Evolutionary conservation across 2,797 vertebrate species (phyloP).

Genomic region (Cynodonichthys magdalenae): DNA sequence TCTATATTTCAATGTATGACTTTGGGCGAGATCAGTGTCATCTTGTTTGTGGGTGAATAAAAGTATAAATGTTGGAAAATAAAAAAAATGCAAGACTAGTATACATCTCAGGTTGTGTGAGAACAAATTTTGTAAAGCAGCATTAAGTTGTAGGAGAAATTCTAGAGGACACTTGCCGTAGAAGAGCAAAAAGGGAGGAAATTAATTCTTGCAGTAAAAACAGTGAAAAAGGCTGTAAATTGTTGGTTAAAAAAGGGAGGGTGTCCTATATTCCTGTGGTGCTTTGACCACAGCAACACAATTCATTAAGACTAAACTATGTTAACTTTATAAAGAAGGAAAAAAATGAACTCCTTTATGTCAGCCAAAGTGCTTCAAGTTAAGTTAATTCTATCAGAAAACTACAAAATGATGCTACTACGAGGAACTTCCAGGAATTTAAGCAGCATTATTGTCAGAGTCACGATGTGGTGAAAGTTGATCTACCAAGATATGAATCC

Average conservation of each 20-base stretch:
- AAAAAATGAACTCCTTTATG: background rate
- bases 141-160: too few species aligned
- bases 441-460: background rate
- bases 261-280: background rate
- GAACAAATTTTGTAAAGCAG: too few species aligned
- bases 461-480: background rate
- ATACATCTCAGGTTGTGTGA: too few species aligned
- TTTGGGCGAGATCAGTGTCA: too few species aligned
- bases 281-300: background rate
- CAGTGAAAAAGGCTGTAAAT: background rate
- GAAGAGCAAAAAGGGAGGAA: too few species aligned
- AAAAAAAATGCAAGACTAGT: too few species aligned
- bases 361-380: background rate
- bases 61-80: too few species aligned
- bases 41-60: too few species aligned
- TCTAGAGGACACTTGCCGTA: too few species aligned
- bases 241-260: background rate
- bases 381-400: slow-evolving; percentile 2
- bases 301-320: background rate
- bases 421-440: slow-evolving; percentile 18
- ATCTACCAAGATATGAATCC: background rate
- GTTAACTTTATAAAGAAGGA: background rate
- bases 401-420: slow-evolving; percentile 20
- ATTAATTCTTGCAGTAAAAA: too few species aligned
- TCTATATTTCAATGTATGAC: too few species aligned